phyloP scores from a whole-genome alignment of 2,888 invertebrate species.

The Drosophila setosimentum region DNA sequence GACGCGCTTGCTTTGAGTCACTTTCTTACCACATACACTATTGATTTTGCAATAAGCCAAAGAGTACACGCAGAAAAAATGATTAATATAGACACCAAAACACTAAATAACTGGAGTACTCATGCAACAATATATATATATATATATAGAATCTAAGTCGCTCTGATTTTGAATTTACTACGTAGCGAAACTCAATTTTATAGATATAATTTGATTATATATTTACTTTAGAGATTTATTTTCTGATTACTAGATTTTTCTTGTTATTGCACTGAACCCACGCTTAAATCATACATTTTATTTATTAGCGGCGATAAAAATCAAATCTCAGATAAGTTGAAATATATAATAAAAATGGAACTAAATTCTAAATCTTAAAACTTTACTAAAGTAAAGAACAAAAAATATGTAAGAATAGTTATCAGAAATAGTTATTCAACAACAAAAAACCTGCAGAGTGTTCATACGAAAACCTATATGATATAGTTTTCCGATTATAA shows the following conservation, averaged over 20 bases:
- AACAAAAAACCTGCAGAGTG: neutral
- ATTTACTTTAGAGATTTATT: neutral
- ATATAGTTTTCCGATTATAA: neutral
- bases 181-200: neutral
- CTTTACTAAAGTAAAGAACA: neutral
- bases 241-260: neutral
- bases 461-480: neutral
- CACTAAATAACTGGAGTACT: neutral
- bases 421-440: too few species aligned
- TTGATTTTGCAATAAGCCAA: constrained; percentile 61
- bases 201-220: neutral
- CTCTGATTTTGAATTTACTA: neutral
- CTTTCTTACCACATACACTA: constrained; percentile 29
- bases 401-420: neutral
- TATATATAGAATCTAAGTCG: fast-evolving
- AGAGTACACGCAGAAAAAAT: neutral
- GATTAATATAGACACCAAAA: neutral
- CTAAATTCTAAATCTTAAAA: fast-evolving
- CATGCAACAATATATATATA: neutral
- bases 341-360: too few species aligned
- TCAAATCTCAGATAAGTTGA: neutral
- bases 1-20: constrained; percentile 15
- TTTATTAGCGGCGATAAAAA: neutral
- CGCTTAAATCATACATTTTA: neutral
- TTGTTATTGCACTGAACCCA: neutral